Evolutionary conservation across 2,888 invertebrate genomes (phyloP).

Genomic region (Tipula helvola): DNA sequence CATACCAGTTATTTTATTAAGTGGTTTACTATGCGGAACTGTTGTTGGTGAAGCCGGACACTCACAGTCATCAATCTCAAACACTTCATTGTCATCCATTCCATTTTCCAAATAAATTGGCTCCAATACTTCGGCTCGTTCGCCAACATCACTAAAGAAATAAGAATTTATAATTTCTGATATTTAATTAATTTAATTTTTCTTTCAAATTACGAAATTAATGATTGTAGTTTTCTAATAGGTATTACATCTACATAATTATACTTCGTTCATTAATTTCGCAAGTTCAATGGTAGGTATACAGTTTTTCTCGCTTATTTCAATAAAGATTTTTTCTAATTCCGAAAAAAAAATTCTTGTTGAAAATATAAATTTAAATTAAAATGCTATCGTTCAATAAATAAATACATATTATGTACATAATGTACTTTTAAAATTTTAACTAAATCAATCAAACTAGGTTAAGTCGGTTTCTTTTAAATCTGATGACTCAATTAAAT

Average conservation of each 20-base stretch:
- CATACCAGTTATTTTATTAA: constrained; percentile 61
- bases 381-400: neutral
- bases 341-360: neutral
- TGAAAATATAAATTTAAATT: neutral
- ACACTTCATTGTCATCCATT: constrained; percentile 30
- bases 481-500: neutral
- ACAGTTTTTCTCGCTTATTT: neutral
- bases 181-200: neutral
- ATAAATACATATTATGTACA: too few species aligned
- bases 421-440: neutral
- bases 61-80: constrained; percentile 36
- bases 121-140: constrained; percentile 48
- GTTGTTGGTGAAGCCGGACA: constrained; percentile 63
- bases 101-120: constrained; percentile 50
- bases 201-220: neutral
- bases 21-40: constrained; percentile 53
- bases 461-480: neutral
- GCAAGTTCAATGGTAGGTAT: neutral
- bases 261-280: neutral
- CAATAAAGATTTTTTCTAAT: neutral
- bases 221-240: neutral
- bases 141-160: constrained; percentile 39
- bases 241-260: neutral
- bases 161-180: neutral
- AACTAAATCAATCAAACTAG: neutral